Percentiles rank a stretch among this genome's conserved stretches.
Conservation (phyloP, 2,797 vertebrate species). For the Sebastolobus altivelis region DNA sequence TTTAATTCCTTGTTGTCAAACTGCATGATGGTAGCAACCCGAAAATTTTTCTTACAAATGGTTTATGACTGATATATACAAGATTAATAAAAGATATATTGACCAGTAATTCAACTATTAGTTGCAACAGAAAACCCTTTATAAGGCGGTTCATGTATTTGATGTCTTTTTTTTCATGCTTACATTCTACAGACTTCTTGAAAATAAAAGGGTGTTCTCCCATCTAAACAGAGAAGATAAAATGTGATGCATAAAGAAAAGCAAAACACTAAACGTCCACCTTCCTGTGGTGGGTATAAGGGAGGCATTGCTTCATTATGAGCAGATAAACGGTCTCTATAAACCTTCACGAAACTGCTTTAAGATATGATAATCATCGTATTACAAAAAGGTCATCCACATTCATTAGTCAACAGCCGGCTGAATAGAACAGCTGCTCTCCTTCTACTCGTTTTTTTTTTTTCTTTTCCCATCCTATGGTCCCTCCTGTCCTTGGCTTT, state of each 20-base stretch:
- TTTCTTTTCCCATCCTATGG: neutral
- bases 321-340: constrained; percentile 13
- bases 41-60: neutral
- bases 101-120: too few species aligned
- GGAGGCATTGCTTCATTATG: constrained; percentile 5
- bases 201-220: constrained; percentile 10
- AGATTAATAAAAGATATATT: neutral
- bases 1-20: neutral
- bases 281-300: neutral
- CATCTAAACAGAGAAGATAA: neutral
- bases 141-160: neutral
- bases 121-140: neutral
- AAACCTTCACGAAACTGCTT: constrained; percentile 35
- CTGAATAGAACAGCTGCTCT: constrained; percentile 52
- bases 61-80: neutral
- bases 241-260: constrained; percentile 8
- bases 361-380: constrained; percentile 50
- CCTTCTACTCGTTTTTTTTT: constrained; percentile 8
- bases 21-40: neutral
- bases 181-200: neutral
- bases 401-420: constrained; percentile 51
- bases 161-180: constrained; percentile 1
- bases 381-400: constrained; percentile 56
- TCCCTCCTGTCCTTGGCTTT: constrained; percentile 20
- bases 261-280: neutral